Percentiles rank a stretch among this genome's conserved stretches.
phyloP scores from a whole-genome alignment of 2,113 vertebrate species.

The Craseonycteris thonglongyai region DNA sequence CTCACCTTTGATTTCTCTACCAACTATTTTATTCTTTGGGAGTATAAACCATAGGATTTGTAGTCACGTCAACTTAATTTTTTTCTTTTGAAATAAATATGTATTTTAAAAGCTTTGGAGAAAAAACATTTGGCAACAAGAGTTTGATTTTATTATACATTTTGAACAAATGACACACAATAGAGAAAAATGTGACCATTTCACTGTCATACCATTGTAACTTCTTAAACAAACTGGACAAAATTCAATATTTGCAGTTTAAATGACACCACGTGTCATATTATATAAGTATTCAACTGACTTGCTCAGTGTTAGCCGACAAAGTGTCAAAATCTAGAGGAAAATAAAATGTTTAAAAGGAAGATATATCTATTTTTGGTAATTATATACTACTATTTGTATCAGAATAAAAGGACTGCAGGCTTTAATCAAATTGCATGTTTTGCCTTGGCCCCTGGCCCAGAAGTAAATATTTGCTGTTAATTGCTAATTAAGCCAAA shows the following conservation, averaged over 20 bases:
- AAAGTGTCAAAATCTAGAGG: neutral
- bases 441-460: neutral
- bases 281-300: neutral
- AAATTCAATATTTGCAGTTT: neutral
- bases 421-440: neutral
- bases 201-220: neutral
- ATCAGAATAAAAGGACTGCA: neutral
- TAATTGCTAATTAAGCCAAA: neutral
- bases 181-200: neutral
- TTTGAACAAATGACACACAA: neutral
- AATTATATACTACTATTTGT: neutral
- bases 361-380: neutral
- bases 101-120: neutral
- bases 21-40: neutral
- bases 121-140: neutral
- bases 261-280: neutral
- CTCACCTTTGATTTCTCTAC: neutral
- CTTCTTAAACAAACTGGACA: neutral
- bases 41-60: neutral
- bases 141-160: neutral
- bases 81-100: neutral
- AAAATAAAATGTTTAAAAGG: neutral
- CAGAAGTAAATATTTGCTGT: neutral
- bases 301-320: neutral
- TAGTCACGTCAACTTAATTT: neutral